Conservation (phyloP, 1,140 invertebrate species). For the Lasioglossum baleicum region DNA sequence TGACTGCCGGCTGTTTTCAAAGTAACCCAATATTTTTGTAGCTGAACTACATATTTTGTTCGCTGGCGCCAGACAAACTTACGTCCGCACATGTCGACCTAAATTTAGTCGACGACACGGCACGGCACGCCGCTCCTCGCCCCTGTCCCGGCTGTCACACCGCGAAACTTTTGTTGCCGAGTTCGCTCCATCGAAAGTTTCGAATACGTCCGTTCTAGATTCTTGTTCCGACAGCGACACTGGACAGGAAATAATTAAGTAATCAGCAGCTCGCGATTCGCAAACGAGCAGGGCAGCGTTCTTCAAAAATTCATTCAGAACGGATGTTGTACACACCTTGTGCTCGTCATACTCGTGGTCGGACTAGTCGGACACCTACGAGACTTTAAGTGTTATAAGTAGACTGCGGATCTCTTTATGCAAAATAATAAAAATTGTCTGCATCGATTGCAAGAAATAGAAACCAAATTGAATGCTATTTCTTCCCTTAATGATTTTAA, state of each 20-base stretch:
- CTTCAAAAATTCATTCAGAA: too few relatives aligned
- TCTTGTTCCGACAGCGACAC: neutral
- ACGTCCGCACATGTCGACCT: slow-evolving; percentile 68
- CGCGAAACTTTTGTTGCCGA: slow-evolving; percentile 11
- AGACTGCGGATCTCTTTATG: too few relatives aligned
- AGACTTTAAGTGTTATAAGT: too few relatives aligned
- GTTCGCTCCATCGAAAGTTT: neutral
- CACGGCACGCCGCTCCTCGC: neutral
- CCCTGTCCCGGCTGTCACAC: slow-evolving; percentile 1
- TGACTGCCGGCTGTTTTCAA: slow-evolving; percentile 75
- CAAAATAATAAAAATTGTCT: too few relatives aligned
- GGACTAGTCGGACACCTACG: too few relatives aligned
- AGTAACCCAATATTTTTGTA: slow-evolving; percentile 78
- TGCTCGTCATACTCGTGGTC: too few relatives aligned
- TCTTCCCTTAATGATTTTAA: too few relatives aligned
- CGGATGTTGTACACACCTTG: too few relatives aligned
- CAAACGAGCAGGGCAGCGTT: too few relatives aligned
- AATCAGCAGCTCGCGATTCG: too few relatives aligned
- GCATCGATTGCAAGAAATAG: too few relatives aligned
- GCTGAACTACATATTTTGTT: slow-evolving; percentile 64
- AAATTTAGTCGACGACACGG: slow-evolving; percentile 64
- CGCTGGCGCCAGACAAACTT: slow-evolving; percentile 74
- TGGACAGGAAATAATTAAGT: neutral
- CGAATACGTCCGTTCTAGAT: neutral
- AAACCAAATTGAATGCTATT: too few relatives aligned